Evolutionary conservation across 2,797 vertebrate species (phyloP).

Genomic region (Danio albolineatus): DNA sequence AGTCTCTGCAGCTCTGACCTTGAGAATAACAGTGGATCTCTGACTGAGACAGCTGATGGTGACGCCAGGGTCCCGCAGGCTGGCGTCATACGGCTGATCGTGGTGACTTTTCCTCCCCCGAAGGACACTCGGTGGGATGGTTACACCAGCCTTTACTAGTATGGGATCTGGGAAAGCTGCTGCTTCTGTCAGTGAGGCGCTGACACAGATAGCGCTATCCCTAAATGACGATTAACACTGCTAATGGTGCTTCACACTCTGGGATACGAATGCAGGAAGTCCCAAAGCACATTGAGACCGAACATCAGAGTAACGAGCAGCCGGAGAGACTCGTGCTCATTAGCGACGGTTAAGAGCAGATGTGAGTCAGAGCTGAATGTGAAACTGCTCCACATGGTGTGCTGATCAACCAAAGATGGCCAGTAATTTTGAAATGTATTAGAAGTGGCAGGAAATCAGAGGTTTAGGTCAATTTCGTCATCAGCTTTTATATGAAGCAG

Average conservation of each 20-base stretch:
- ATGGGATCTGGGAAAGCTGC: slow-evolving; percentile 37
- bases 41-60: slow-evolving; percentile 35
- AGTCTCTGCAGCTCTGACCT: slow-evolving; percentile 60
- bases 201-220: slow-evolving; percentile 49
- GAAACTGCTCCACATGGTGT: slow-evolving; percentile 52
- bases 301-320: slow-evolving; percentile 31
- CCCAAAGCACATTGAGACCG: slow-evolving; percentile 57
- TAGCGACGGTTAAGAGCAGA: slow-evolving; percentile 35
- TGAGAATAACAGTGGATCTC: slow-evolving; percentile 33
- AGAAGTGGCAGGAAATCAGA: slow-evolving; percentile 15
- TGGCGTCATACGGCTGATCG: slow-evolving; percentile 16
- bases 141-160: slow-evolving; percentile 25
- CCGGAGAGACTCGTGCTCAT: slow-evolving; percentile 37
- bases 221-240: slow-evolving; percentile 54
- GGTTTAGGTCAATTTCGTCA: slow-evolving; percentile 24
- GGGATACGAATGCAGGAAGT: slow-evolving; percentile 54
- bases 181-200: slow-evolving; percentile 33
- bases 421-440: slow-evolving; percentile 27
- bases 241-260: slow-evolving; percentile 50
- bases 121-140: slow-evolving; percentile 22
- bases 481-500: slow-evolving; percentile 1
- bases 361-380: slow-evolving; percentile 55
- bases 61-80: not conserved
- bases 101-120: slow-evolving; percentile 15
- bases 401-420: slow-evolving; percentile 40